Base-by-base conservation (phyloP, 1,140 invertebrate species). In the Papilio glaucus region DNA sequence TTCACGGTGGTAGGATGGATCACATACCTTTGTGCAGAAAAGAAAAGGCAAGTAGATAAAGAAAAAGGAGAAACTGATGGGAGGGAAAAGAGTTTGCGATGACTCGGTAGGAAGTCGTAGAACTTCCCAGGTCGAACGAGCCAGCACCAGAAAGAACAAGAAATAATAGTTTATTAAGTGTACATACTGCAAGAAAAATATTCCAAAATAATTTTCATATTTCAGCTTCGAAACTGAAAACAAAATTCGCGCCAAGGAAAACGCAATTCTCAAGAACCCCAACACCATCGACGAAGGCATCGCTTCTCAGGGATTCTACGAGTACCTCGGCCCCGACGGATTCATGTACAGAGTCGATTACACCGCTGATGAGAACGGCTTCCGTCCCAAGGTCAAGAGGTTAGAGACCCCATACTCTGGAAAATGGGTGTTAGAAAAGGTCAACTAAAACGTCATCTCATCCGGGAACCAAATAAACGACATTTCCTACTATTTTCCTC, bases 171-270 rank as follows among this genome's bases (percentile, higher is more conserved):
- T n/a, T n/a, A n/a, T n/a, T n/a, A n/a, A n/a, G 10, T 41, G 9
- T 42, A 12, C 18, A 8, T 45, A 6, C 10, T 12, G 0, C 13
- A 24, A 67, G 29, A 3, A 45, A 68, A 42, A 45, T 39, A 39
- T 65, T n/a, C 12, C 29, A 68, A 37, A 10, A 21, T 18, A 5
- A 26, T 60, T 39, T 67, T 82, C 72, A 18, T 72, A 15, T 88
- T 81, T 72, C 87, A 96, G 95, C 84, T 97, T 95, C 90, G 95
- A 97, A 84, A 96, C 96, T n/a, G 96, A 94, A 71, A 96, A 97
- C 85, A 96, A 96, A 73, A 97, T 97, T 75, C 94, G 95, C 73
- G 95, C 94, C 18, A 92, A 96, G 86, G 96, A 97, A 86, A 94
- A 95, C 72, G 96, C 96, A 2, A 77, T 93, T 12, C 72, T 94